Evolutionary conservation across 1,140 invertebrate genomes (phyloP), one percentile per base, ranked within the genome.

Genomic region (Metaphire vulgaris): DNA sequence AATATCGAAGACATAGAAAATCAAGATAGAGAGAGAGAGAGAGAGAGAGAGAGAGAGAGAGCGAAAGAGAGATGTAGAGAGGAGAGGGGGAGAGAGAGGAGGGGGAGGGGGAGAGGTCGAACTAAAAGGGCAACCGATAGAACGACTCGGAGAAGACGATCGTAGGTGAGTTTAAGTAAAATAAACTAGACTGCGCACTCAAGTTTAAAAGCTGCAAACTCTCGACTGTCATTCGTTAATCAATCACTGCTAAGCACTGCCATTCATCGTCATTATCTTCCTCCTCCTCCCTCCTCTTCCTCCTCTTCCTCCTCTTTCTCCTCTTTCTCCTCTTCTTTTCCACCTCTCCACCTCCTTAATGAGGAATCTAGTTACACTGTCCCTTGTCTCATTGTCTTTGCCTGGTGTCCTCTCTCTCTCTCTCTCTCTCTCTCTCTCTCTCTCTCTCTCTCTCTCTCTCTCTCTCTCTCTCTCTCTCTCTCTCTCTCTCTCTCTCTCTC

Each of bases 391-490:
- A 65, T 65, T 15, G 14, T 65, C 56, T 65, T 65, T 15, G 14
- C 26, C 56, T 65, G 14, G 14, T 26, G 14, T 65, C 26, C 56
- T 65, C 26, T 65, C 56, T 65, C 26, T 65, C 56, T 65, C 56
- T 65, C 56, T 65, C 56, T 65, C 56, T 65, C 56, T 65, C 56
- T 65, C 56, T 65, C 56, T 26, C 26, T 26, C 26, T 26, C 26
- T 26, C 26, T 26, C 26, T 26, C 26, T 26, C 26, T 26, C 26
- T 26, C 26, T 26, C 56, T 65, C 26, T 65, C 56, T 65, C 56
- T 65, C 56, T 65, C 56, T 65, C 56, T 65, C 56, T 65, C 56
- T 65, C 56, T 65, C 56, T 65, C 56, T 15, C 56, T 15, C 56
- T 15, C 56, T 15, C 56, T 15, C 56, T 65, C 26, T 65, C 26